Percentiles rank a stretch among this genome's conserved stretches.
phyloP scores from a whole-genome alignment of 2,797 vertebrate genomes.

The Triplophysa bombifrons region DNA sequence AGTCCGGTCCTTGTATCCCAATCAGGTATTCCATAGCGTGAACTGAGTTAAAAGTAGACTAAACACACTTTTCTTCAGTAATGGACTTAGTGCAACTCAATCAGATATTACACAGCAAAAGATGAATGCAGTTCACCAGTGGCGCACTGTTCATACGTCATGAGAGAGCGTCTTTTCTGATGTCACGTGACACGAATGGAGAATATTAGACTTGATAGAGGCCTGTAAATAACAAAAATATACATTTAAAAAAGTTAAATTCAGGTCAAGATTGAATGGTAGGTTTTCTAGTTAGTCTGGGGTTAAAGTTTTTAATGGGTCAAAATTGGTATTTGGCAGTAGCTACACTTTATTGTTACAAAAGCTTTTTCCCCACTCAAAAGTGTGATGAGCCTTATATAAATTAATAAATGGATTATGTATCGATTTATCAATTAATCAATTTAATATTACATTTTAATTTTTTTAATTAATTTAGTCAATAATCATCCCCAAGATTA shows the following conservation, averaged over 20 bases:
- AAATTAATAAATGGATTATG: too few relatives aligned
- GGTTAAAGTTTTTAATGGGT: not conserved
- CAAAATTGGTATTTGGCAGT: not conserved
- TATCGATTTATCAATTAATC: too few relatives aligned
- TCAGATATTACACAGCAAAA: constrained; percentile 83
- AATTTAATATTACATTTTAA: too few relatives aligned
- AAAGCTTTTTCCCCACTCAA: too few relatives aligned
- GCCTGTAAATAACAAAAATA: not conserved
- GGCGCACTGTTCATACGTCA: constrained; percentile 59
- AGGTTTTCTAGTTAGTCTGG: too few relatives aligned
- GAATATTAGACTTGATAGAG: not conserved
- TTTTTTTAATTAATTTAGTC: too few relatives aligned
- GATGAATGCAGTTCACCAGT: constrained; percentile 34
- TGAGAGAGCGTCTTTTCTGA: not conserved
- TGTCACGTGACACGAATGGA: constrained; percentile 55
- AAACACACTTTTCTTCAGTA: not conserved
- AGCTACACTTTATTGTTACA: too few relatives aligned
- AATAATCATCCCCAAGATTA: too few relatives aligned
- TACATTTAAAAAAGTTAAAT: not conserved
- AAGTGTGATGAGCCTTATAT: too few relatives aligned
- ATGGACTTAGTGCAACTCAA: not conserved
- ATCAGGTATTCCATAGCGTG: constrained; percentile 91
- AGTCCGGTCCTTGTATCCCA: constrained; percentile 93
- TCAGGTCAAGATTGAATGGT: not conserved
- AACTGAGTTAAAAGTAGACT: not conserved